Evolutionary conservation across 2,113 vertebrate genomes (phyloP), one percentile per base, ranked within the genome.

Genomic region (Equus przewalskii): DNA sequence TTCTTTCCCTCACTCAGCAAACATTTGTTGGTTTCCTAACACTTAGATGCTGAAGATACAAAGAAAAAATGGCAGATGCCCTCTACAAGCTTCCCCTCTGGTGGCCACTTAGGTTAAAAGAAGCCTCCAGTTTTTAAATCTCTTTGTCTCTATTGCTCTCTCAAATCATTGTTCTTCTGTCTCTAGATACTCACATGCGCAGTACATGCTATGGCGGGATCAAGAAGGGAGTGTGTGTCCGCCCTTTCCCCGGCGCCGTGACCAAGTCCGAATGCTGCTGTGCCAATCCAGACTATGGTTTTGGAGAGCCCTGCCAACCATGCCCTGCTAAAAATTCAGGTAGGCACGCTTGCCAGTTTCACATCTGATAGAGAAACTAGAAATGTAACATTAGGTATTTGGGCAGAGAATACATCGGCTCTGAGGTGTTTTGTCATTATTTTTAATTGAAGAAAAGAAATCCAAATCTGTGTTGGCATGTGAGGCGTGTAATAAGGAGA

Each of bases 241-340:
- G 99, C 0, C 99, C 99, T 0, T 99, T 99, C 96, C 99, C 99
- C 0, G 99, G 99, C 0, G 99, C 99, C 0, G 99, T 99, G 97
- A 99, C 99, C 96, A 99, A 99, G 97, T 99, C 99, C 0, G 99
- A 99, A 93, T 99, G 99, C 97, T 99, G 99, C 98, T 99, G 99
- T 51, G 99, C 99, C 87, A 99, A 99, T 95, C 99, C 99, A 0
- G 99, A 99, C 93, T 99, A 99, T 0, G 99, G 99, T 15, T 99
- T 99, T 6, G 99, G 99, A 73, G 99, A 99, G 97, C 99, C 99
- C 0, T 99, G 99, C 97, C 99, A 99, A 0, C 99, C 99, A 28
- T 99, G 99, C 93, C 99, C 99, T 0, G 99, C 99, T 15, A 99
- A 99, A 94, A 99, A 99, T 98, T 99, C 99, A 0, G 99, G 99